Base-by-base conservation (phyloP, 2,113 vertebrate genomes). In the Boleophthalmus pectinirostris region DNA sequence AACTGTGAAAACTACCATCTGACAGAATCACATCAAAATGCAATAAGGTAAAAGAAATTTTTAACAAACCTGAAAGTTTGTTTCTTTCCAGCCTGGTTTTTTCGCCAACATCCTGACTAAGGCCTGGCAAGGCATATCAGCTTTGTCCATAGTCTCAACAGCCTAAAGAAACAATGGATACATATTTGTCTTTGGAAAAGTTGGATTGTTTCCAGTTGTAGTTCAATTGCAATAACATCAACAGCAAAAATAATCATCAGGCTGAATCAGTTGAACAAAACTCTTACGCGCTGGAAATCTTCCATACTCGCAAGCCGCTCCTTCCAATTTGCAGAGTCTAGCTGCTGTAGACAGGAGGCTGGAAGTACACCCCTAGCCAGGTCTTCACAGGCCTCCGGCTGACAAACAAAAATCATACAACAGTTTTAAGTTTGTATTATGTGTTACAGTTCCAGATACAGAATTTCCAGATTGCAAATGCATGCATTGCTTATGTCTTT, bases 21-120 rank as follows among this genome's bases (percentile, higher is more conserved):
- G n/a, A n/a, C n/a, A n/a, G n/a, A n/a, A 66, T 45, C n/a, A 21
- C 2, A 2, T 7, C 25, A 10, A 63, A 35, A 63, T 9, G 16
- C 24, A 35, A 51, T 5, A 61, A 29, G 15, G 25, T n/a, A 1
- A 64, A 64, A 35, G 11, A 64, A 20, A 16, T n/a, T 11, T 4
- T 16, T n/a, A n/a, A 38, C 15, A 63, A 35, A 99, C 98, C 96
- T 99, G 97, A 91, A 99, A 99, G 89, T 99, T 99, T 14, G 97
- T 99, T 92, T 99, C 98, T 82, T 99, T 99, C 95, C 96, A 99
- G 46, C 98, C 98, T 69, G 98, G 98, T 88, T 99, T 99, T 91
- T 97, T 99, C 53, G 98, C 97, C 84, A 99, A 85, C 96, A 99
- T 99, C 81, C 91, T 95, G 78, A 98, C 96, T 56, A 99, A 91